Evolutionary conservation across 2,113 vertebrate species (phyloP).

Genomic region (Poicephalus meyeri): DNA sequence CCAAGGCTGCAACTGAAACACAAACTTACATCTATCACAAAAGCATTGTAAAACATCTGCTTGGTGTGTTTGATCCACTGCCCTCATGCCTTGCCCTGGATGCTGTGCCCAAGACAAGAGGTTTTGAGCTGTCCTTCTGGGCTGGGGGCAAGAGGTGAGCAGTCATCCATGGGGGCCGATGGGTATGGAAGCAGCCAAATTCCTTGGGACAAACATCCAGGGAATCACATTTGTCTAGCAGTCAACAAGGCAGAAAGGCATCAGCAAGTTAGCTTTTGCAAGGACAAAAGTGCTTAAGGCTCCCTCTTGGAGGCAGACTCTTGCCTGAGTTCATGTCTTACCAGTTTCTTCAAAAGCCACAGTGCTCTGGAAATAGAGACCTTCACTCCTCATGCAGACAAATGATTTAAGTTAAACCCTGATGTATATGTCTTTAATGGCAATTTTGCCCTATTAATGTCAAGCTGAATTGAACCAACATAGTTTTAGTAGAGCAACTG

Average conservation of each 20-base stretch:
- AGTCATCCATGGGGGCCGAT: background rate
- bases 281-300: background rate
- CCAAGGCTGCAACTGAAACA: background rate
- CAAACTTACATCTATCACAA: rapidly evolving
- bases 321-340: background rate
- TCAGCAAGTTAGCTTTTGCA: background rate
- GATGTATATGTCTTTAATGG: background rate
- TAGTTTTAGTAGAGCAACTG: background rate
- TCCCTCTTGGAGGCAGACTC: background rate
- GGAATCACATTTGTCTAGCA: background rate
- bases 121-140: background rate
- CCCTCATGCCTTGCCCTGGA: background rate
- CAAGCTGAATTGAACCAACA: background rate
- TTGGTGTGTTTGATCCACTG: background rate
- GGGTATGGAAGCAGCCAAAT: background rate
- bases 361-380: background rate
- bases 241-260: background rate
- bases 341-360: background rate
- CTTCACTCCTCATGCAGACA: background rate
- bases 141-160: background rate
- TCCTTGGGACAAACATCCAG: background rate
- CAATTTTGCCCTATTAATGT: background rate
- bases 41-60: background rate
- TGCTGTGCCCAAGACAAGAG: background rate
- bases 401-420: background rate